Percentiles rank a stretch among this genome's conserved stretches.
Evolutionary conservation across 2,113 vertebrate species (phyloP).

Genomic region (Xiphophorus maculatus): DNA sequence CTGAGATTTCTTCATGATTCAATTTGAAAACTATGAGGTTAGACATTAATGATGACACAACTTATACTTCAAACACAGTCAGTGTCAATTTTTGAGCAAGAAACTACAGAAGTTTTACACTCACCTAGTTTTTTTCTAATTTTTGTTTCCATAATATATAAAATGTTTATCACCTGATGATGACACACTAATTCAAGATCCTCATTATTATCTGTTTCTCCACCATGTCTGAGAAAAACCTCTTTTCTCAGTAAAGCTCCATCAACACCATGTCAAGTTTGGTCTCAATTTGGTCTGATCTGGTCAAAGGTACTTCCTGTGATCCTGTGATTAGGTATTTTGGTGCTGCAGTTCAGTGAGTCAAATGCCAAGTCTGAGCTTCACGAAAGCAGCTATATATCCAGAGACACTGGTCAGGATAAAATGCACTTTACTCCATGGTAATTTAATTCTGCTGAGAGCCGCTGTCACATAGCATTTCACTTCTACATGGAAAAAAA

Average conservation of each 20-base stretch:
- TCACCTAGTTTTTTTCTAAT: background rate
- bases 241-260: background rate
- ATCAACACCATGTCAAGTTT: background rate
- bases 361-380: conserved; percentile 53
- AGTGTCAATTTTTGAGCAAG: background rate
- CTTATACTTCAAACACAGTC: background rate
- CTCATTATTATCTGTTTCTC: background rate
- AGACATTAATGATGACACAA: background rate
- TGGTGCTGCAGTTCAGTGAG: conserved; percentile 13
- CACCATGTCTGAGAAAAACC: background rate
- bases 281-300: background rate
- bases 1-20: background rate
- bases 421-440: conserved; percentile 43
- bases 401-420: conserved; percentile 46
- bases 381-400: conserved; percentile 42
- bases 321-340: conserved; percentile 47
- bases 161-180: background rate
- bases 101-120: background rate
- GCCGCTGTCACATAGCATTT: conserved; percentile 60
- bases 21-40: background rate
- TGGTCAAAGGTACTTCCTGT: conserved; percentile 24
- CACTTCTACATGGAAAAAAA: conserved; percentile 50
- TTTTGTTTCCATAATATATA: background rate
- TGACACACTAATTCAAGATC: background rate
- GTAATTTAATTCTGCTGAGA: conserved; percentile 63